Evolutionary conservation across 2,797 vertebrate genomes (phyloP).

Genomic region (Euphonia xanthogaster): DNA sequence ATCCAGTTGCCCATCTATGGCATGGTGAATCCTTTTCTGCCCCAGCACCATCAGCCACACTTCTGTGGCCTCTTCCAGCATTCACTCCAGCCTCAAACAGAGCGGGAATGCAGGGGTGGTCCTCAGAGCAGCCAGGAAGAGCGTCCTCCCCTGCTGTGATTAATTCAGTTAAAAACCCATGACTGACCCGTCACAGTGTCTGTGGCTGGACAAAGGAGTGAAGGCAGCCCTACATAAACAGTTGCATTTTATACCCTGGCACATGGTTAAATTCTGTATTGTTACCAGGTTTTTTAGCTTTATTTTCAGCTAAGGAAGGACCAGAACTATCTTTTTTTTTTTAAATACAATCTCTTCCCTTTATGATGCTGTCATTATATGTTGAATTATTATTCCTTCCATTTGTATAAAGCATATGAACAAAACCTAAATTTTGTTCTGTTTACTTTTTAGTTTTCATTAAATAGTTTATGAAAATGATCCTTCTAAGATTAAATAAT

Average conservation of each 20-base stretch:
- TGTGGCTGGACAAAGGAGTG: not conserved
- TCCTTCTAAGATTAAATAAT: not conserved
- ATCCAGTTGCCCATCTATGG: not conserved
- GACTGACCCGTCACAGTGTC: not conserved
- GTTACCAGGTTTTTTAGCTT: not conserved
- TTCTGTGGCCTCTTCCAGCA: not conserved
- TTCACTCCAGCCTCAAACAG: accelerated
- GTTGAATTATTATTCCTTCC: not conserved
- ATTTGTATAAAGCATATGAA: not conserved
- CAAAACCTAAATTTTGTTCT: not conserved
- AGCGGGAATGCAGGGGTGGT: not conserved
- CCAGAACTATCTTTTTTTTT: not conserved
- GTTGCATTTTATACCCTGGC: not conserved
- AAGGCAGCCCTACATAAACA: not conserved
- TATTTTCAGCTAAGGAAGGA: not conserved
- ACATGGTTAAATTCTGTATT: not conserved
- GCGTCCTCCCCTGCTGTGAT: not conserved
- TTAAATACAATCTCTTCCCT: not conserved
- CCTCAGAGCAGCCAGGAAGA: not conserved
- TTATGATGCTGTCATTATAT: not conserved
- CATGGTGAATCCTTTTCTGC: not conserved
- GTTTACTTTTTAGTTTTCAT: not conserved
- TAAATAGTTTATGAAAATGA: not conserved
- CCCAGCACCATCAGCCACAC: not conserved
- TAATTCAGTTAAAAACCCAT: not conserved